Percentiles rank a stretch among this genome's conserved stretches.
These are phyloP conservation scores for Synergus japonicus DNA, from an alignment of 2,888 invertebrate species.

Conservation along the genomic window DNA sequence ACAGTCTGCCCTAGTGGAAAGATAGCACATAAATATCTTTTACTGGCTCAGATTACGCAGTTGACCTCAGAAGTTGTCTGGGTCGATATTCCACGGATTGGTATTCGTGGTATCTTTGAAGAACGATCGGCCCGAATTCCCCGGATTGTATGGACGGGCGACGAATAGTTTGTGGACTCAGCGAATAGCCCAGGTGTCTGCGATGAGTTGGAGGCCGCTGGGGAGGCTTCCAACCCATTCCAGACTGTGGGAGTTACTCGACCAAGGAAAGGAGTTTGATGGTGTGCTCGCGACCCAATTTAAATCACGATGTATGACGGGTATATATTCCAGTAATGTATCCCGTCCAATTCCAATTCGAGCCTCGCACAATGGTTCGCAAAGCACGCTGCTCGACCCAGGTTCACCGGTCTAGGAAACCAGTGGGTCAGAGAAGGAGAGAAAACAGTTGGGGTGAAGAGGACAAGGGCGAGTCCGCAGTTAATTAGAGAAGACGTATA, in stretches of 20 bases:
- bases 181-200: slow-evolving; percentile 60
- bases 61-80: not conserved
- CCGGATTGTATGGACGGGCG: slow-evolving; percentile 49
- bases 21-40: not conserved
- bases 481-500: slow-evolving; percentile 69
- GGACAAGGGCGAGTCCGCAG: slow-evolving; percentile 47
- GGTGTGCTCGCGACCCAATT: slow-evolving; percentile 63
- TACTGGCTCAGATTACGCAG: not conserved
- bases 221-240: not conserved
- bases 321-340: slow-evolving; percentile 65
- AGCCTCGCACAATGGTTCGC: slow-evolving; percentile 24
- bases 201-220: slow-evolving; percentile 28
- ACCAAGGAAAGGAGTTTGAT: slow-evolving; percentile 27
- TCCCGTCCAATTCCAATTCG: slow-evolving; percentile 65
- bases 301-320: slow-evolving; percentile 68
- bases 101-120: slow-evolving; percentile 54
- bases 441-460: slow-evolving; percentile 45
- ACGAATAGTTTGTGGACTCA: slow-evolving; percentile 65
- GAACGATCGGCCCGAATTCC: slow-evolving; percentile 55
- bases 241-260: slow-evolving; percentile 4
- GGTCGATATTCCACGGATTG: slow-evolving; percentile 45
- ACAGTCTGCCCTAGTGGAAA: not conserved
- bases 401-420: slow-evolving; percentile 21
- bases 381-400: slow-evolving; percentile 41
- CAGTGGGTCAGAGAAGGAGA: slow-evolving; percentile 19